Evolutionary conservation across 1,140 invertebrate species (phyloP).

Genomic region (Papilio helenus): DNA sequence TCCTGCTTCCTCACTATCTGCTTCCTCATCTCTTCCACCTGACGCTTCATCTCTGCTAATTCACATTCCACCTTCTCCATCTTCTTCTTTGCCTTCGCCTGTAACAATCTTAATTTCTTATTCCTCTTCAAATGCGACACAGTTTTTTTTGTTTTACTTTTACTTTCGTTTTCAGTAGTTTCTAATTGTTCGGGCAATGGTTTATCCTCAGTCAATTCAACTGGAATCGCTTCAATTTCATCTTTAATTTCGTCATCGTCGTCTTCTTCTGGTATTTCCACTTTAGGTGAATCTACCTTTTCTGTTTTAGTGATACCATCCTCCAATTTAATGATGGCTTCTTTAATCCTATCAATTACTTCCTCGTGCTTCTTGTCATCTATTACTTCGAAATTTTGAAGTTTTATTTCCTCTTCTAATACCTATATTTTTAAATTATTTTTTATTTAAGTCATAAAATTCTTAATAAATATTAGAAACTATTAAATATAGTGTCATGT

Average conservation of each 20-base stretch:
- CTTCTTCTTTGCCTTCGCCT: slow-evolving; percentile 70
- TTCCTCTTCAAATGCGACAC: slow-evolving; percentile 62
- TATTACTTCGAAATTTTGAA: slow-evolving; percentile 69
- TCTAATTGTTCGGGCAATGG: slow-evolving; percentile 9
- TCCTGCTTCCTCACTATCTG: slow-evolving; percentile 58
- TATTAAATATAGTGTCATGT: not conserved
- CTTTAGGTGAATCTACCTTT: slow-evolving; percentile 51
- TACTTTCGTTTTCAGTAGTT: slow-evolving; percentile 38
- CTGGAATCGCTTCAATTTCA: slow-evolving; percentile 35
- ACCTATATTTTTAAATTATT: slow-evolving; percentile 44
- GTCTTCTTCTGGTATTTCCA: slow-evolving; percentile 44
- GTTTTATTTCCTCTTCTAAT: slow-evolving; percentile 59
- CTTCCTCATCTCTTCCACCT: slow-evolving; percentile 67
- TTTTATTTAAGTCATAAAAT: not conserved
- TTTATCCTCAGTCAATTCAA: slow-evolving; percentile 35
- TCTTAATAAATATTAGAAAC: not conserved
- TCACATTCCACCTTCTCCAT: slow-evolving; percentile 70
- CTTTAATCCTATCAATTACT: slow-evolving; percentile 73
- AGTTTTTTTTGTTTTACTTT: slow-evolving; percentile 50
- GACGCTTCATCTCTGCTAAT: slow-evolving; percentile 67
- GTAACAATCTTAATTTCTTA: slow-evolving; percentile 67
- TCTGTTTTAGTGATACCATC: slow-evolving; percentile 58
- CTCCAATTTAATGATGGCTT: slow-evolving; percentile 71
- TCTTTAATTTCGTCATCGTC: slow-evolving; percentile 39
- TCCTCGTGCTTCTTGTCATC: slow-evolving; percentile 64